phyloP scores from a whole-genome alignment of 2,888 invertebrate species.

The Endotricha flammealis region DNA sequence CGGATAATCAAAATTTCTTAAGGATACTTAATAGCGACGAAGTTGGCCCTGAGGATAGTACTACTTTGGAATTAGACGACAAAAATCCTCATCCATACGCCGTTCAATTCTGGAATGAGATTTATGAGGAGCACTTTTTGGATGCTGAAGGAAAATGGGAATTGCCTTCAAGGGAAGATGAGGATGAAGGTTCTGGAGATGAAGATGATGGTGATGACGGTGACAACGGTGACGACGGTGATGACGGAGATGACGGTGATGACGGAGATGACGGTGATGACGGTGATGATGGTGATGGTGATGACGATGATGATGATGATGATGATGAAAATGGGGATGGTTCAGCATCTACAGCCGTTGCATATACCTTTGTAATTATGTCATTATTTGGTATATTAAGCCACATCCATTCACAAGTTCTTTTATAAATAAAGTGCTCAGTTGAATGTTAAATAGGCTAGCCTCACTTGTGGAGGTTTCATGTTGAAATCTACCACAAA shows the following conservation, averaged over 20 bases:
- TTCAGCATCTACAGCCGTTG: conserved; percentile 48
- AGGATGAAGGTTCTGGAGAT: not conserved
- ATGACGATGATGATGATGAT: conserved; percentile 15
- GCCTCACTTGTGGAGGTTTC: conserved; percentile 24
- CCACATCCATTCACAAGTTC: conserved; percentile 40
- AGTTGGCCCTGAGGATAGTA: conserved; percentile 22
- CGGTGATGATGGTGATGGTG: conserved; percentile 10
- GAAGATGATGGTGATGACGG: not conserved
- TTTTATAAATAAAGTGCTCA: conserved; percentile 25
- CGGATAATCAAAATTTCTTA: conserved; percentile 28
- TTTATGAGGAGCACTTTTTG: conserved; percentile 47
- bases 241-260: conserved; percentile 10
- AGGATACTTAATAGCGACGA: conserved; percentile 41
- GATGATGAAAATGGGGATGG: conserved; percentile 19
- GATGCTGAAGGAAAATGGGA: conserved; percentile 53
- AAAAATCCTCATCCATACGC: conserved; percentile 40
- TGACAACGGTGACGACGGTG: conserved; percentile 10
- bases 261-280: conserved; percentile 13
- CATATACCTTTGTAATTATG: conserved; percentile 51
- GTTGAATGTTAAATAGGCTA: conserved; percentile 22
- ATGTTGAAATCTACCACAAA: conserved; percentile 25
- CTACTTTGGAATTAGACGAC: conserved; percentile 35
- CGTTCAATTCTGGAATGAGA: conserved; percentile 49
- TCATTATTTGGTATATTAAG: conserved; percentile 41
- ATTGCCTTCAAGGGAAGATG: conserved; percentile 12